Conservation (phyloP, 1,140 invertebrate genomes). For the Drosophila sp. region DNA sequence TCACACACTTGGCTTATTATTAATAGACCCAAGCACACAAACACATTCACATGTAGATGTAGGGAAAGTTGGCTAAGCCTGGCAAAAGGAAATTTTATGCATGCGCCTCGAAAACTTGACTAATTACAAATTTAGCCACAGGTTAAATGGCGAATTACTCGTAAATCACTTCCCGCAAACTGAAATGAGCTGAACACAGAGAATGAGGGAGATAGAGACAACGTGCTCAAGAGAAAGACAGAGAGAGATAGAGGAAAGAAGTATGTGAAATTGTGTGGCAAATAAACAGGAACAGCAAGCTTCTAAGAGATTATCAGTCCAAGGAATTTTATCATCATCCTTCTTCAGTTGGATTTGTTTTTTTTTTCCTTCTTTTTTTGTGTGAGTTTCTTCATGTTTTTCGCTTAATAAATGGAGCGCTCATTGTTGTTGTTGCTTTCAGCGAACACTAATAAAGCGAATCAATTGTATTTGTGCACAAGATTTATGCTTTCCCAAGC, state of each 20-base stretch:
- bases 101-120: conserved; percentile 63
- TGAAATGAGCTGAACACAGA: conserved; percentile 33
- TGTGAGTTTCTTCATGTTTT: conserved; percentile 14
- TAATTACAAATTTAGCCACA: conserved; percentile 69
- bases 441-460: conserved; percentile 30
- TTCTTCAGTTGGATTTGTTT: conserved; percentile 11
- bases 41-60: background rate
- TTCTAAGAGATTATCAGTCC: conserved; percentile 39
- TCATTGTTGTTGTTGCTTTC: conserved; percentile 35
- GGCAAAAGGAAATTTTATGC: conserved; percentile 51
- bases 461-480: conserved; percentile 52
- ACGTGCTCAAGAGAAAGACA: background rate
- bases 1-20: conserved; percentile 44
- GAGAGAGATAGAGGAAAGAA: background rate
- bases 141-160: conserved; percentile 66
- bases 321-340: conserved; percentile 42
- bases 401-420: conserved; percentile 40
- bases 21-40: conserved; percentile 44
- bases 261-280: conserved; percentile 56
- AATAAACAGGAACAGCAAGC: conserved; percentile 37
- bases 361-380: background rate
- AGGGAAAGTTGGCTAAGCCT: conserved; percentile 36
- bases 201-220: background rate
- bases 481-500: conserved; percentile 53
- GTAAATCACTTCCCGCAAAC: conserved; percentile 56